These are phyloP conservation scores for Ennomos fuscantarius DNA, from an alignment of 2,888 invertebrate genomes.

Conservation along the genomic window DNA sequence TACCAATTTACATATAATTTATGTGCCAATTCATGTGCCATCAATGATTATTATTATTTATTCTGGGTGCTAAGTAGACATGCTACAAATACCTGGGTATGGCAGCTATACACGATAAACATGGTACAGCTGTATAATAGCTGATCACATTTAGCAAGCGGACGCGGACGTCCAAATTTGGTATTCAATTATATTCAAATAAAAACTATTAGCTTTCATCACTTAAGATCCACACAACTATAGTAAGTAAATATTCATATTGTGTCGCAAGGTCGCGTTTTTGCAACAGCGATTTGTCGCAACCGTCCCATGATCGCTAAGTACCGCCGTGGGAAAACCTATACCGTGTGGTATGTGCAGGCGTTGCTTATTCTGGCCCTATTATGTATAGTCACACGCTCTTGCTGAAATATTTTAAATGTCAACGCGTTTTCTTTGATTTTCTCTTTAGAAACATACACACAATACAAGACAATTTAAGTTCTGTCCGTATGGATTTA, in stretches of 20 bases:
- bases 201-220: slow-evolving; percentile 8
- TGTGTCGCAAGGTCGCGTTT: slow-evolving; percentile 26
- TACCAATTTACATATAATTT: no score
- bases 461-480: no score
- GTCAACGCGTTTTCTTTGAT: slow-evolving; percentile 22
- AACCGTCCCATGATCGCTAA: slow-evolving; percentile 25
- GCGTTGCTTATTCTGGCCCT: slow-evolving; percentile 16
- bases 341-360: background rate
- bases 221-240: slow-evolving; percentile 7
- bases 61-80: no score
- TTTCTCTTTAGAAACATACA: slow-evolving; percentile 17
- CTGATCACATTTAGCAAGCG: slow-evolving; percentile 8
- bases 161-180: slow-evolving; percentile 11
- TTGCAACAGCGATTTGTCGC: slow-evolving; percentile 19
- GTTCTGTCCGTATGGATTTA: no score
- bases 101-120: no score
- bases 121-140: no score
- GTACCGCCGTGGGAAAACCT: slow-evolving; percentile 31
- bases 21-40: no score
- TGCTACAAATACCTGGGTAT: no score
- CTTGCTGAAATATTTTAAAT: slow-evolving; percentile 35
- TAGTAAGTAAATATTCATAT: slow-evolving; percentile 11
- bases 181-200: slow-evolving; percentile 12
- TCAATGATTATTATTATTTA: no score
- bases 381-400: slow-evolving; percentile 45